Conservation (phyloP, 2,797 vertebrate species). For the Cercopithecus petaurista region DNA sequence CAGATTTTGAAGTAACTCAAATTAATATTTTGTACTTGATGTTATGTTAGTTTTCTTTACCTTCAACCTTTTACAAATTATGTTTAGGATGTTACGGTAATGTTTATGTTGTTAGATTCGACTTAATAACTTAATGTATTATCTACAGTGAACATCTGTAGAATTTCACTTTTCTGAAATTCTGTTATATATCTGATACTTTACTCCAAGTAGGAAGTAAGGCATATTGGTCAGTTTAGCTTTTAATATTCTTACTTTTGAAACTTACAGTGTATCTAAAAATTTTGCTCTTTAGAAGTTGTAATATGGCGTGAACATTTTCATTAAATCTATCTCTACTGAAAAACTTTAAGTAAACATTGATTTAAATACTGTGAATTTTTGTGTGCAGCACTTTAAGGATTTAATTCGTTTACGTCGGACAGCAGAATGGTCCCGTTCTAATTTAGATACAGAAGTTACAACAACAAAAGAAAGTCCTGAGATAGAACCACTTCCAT, state of each 20-base stretch:
- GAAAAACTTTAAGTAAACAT: background rate
- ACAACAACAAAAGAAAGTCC: constrained; percentile 94
- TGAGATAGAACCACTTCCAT: constrained; percentile 96
- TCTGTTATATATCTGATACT: background rate
- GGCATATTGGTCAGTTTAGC: background rate
- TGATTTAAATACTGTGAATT: constrained; percentile 44
- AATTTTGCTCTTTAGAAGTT: background rate
- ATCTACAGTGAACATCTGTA: background rate
- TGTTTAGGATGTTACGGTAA: background rate
- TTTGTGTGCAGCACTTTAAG: constrained; percentile 94
- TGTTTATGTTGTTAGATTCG: background rate
- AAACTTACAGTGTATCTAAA: background rate
- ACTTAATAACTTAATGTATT: background rate
- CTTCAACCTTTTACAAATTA: background rate
- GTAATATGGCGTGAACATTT: background rate
- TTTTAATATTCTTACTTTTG: background rate
- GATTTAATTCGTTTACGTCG: constrained; percentile 97
- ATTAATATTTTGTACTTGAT: background rate
- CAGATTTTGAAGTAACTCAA: constrained; percentile 2
- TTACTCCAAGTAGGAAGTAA: background rate
- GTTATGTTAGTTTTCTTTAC: background rate
- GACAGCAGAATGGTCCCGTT: constrained; percentile 98
- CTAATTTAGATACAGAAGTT: constrained; percentile 94
- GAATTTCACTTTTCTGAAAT: background rate
- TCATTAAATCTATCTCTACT: background rate